These are phyloP conservation scores for Lordiphosa andalusiaca DNA, from an alignment of 2,888 invertebrate genomes.

Conservation along the genomic window DNA sequence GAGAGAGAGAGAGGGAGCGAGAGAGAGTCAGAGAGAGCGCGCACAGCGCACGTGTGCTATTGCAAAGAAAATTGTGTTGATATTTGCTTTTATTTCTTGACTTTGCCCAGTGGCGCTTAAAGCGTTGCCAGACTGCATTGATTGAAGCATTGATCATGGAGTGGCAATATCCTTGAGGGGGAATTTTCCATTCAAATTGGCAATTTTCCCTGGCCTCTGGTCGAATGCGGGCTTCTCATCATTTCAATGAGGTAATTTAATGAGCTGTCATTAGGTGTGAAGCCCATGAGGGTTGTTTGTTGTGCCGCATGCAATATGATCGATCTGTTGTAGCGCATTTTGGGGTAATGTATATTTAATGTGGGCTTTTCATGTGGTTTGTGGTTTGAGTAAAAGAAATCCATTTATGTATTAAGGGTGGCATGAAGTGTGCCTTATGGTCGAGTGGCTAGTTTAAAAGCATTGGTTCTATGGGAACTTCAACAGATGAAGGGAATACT, in stretches of 20 bases:
- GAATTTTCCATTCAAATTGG: slow-evolving; percentile 13
- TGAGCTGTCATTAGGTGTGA: slow-evolving; percentile 41
- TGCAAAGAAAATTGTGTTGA: slow-evolving; percentile 4
- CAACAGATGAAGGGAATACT: slow-evolving; percentile 2
- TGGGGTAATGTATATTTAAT: slow-evolving; percentile 48
- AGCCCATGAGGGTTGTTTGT: slow-evolving; percentile 49
- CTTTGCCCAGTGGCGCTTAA: slow-evolving; percentile 27
- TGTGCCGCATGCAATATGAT: slow-evolving; percentile 63
- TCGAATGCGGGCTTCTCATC: slow-evolving; percentile 56
- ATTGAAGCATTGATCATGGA: slow-evolving; percentile 9
- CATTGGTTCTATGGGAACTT: slow-evolving; percentile 12
- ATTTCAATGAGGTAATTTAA: slow-evolving; percentile 43
- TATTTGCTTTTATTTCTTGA: slow-evolving; percentile 23
- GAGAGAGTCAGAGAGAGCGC: slow-evolving; percentile 1
- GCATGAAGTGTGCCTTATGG: slow-evolving; percentile 6
- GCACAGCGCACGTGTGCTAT: slow-evolving; percentile 12
- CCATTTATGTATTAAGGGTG: slow-evolving; percentile 34
- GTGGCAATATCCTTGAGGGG: neutral
- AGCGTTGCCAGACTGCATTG: slow-evolving; percentile 55
- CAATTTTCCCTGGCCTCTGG: slow-evolving; percentile 45
- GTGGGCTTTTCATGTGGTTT: slow-evolving; percentile 40
- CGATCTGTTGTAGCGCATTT: slow-evolving; percentile 39
- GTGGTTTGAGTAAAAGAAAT: slow-evolving; percentile 25
- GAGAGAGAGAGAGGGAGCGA: slow-evolving; percentile 8
- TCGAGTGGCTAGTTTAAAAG: neutral